These are phyloP conservation scores for Pelmatolapia mariae DNA, from an alignment of 2,113 vertebrate genomes.

Conservation along the genomic window DNA sequence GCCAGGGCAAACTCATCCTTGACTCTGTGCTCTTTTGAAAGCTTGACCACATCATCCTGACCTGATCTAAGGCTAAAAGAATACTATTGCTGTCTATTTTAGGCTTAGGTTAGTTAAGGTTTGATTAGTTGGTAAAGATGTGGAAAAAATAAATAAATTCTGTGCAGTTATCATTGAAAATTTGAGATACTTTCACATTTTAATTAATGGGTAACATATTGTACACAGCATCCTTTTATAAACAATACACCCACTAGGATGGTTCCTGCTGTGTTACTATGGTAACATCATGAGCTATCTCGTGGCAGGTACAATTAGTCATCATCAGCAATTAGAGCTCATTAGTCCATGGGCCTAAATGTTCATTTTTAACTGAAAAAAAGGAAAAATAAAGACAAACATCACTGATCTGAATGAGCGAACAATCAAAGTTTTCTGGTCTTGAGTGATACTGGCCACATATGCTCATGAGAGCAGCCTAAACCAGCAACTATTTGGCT, in stretches of 20 bases:
- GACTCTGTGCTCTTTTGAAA: neutral
- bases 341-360: neutral
- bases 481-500: neutral
- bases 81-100: neutral
- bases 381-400: neutral
- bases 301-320: constrained; percentile 5
- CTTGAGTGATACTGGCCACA: neutral
- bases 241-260: constrained; percentile 3
- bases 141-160: neutral
- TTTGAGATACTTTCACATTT: neutral
- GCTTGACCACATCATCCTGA: neutral
- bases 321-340: constrained; percentile 30
- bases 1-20: neutral
- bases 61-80: neutral
- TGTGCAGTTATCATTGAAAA: neutral
- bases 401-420: neutral
- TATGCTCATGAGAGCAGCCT: neutral
- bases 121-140: neutral
- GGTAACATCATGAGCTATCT: constrained; percentile 11
- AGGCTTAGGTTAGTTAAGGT: neutral
- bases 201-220: constrained; percentile 15
- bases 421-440: neutral
- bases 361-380: neutral
- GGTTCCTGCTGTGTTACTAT: constrained; percentile 33
- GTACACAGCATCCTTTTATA: neutral